Evolutionary conservation across 1,140 invertebrate species (phyloP).

Genomic region (Diorhabda sublineata): DNA sequence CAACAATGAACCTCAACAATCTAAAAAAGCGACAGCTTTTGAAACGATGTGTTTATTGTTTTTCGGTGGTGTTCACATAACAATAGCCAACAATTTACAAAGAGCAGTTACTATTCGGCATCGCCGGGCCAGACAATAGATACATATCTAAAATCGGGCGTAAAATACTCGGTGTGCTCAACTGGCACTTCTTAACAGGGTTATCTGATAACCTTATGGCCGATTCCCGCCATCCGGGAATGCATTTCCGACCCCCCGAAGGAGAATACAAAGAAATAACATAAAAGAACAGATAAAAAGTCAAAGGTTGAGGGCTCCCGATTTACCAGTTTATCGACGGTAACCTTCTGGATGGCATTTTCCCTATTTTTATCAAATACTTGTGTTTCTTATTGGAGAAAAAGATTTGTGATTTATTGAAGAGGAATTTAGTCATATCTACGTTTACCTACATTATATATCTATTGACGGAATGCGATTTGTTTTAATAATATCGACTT

Average conservation of each 20-base stretch:
- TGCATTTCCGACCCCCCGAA: not conserved
- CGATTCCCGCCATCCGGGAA: slow-evolving; percentile 16
- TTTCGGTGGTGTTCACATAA: slow-evolving; percentile 8
- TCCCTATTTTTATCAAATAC: not conserved
- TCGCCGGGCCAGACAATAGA: slow-evolving; percentile 6
- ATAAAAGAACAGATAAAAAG: slow-evolving; percentile 19
- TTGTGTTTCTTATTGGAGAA: too few species aligned
- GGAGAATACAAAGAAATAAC: slow-evolving; percentile 10
- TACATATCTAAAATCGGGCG: slow-evolving; percentile 18
- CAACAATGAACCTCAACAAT: not conserved
- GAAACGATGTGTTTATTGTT: slow-evolving; percentile 16
- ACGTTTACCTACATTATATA: too few species aligned
- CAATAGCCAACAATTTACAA: slow-evolving; percentile 16
- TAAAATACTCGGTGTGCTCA: slow-evolving; percentile 13
- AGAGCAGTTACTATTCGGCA: slow-evolving; percentile 9
- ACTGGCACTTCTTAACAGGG: slow-evolving; percentile 12
- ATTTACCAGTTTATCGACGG: slow-evolving; percentile 17
- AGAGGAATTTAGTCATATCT: too few species aligned
- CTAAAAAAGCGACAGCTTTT: slow-evolving; percentile 3
- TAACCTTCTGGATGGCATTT: slow-evolving; percentile 10
- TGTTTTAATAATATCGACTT: too few species aligned
- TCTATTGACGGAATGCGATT: too few species aligned
- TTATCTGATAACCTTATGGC: slow-evolving; percentile 22
- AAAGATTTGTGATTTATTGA: too few species aligned
- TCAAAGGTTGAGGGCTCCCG: slow-evolving; percentile 16